Base-by-base conservation (phyloP, 2,888 invertebrate genomes). In the Digitonthophagus gazella region DNA sequence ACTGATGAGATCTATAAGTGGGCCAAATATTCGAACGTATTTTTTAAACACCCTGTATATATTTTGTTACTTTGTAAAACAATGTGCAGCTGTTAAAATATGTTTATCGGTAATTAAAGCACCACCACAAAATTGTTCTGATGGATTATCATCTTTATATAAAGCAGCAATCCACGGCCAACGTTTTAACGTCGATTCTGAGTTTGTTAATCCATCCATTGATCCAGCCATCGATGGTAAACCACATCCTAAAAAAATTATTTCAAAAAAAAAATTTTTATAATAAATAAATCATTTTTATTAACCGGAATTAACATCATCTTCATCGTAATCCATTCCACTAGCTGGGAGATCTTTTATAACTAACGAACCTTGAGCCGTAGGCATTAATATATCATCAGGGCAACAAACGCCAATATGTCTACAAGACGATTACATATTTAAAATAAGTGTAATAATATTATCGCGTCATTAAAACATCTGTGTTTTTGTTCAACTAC, bases 161-260 rank as follows among this genome's bases (percentile, higher is more conserved):
- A 95, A 80, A 1, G 92, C 93, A 0, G 89, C 93, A 87, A 95
- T 91, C 95, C 95, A 91, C 3, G 95, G 95, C 90, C 93, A 95
- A 78, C 74, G 69, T 69, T 74, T 71, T n/a, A 67, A 70, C 16
- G 70, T 71, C 18, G 28, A 44, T 3, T 44, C 11, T 44, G 28
- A 44, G n/a, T 18, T 58, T 6, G 67, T 71, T 11, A 64, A 54
- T 14, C 15, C 20, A 19, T 58, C 54, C 11, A 56, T 44, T 1
- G 72, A 68, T 20, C 66, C 68, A 6, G 73, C 72, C 65, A 75
- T 67, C 11, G 64, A 67, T 8, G 67, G 71, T 64, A 75, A 69
- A 22, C 74, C 83, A 72, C 83, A 83, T 61, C 83, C 82, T 82
- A 58, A 61, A 22, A 65, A 22, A 65, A 28, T 65, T 15, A 65